These are phyloP conservation scores for Dexiosoma caninum DNA, from an alignment of 2,888 invertebrate genomes.

Conservation along the genomic window DNA sequence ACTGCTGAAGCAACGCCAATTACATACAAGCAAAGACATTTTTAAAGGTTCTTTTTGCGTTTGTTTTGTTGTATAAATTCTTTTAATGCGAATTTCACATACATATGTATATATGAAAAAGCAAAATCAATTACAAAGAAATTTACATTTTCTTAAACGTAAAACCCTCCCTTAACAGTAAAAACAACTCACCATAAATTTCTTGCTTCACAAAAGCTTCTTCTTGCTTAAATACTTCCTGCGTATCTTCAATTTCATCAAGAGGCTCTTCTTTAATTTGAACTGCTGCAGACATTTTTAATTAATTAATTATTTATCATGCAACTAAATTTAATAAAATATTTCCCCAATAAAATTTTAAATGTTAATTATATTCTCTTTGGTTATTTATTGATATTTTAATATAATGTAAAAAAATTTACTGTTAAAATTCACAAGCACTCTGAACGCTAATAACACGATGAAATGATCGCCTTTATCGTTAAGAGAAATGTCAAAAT, in stretches of 20 bases:
- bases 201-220: slow-evolving; percentile 41
- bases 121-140: too few species aligned
- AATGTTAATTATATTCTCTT: slow-evolving; percentile 1
- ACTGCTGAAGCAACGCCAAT: slow-evolving; percentile 20
- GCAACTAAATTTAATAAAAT: slow-evolving; percentile 5
- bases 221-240: slow-evolving; percentile 46
- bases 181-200: slow-evolving; percentile 41
- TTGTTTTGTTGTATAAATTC: slow-evolving; percentile 14
- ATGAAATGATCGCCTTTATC: slow-evolving; percentile 57
- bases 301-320: slow-evolving; percentile 13
- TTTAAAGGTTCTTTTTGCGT: slow-evolving; percentile 34
- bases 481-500: slow-evolving; percentile 59
- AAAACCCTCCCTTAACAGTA: background rate
- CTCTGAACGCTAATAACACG: slow-evolving; percentile 51
- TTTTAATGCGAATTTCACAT: background rate
- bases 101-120: too few species aligned
- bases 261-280: slow-evolving; percentile 65
- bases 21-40: slow-evolving; percentile 16
- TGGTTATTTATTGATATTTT: slow-evolving; percentile 3
- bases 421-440: slow-evolving; percentile 58
- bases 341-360: background rate
- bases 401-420: slow-evolving; percentile 42
- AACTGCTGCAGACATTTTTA: slow-evolving; percentile 48
- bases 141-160: background rate
- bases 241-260: slow-evolving; percentile 46